Conservation (phyloP, 30 jellyfish, hydroid and myxozoan species). For the Hydra vulgaris region DNA sequence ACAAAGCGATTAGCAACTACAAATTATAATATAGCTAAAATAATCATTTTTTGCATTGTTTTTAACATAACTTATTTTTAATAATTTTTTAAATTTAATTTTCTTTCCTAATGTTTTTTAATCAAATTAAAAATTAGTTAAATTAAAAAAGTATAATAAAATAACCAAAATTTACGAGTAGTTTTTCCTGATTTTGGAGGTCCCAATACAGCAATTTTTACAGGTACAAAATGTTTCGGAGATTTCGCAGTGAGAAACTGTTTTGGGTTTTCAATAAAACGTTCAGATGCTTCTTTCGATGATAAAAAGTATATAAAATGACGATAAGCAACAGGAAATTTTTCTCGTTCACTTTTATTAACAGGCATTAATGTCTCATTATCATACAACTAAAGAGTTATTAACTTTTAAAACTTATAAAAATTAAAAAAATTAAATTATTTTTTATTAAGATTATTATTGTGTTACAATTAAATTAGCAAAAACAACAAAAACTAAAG, state of each 20-base stretch:
- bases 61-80: too few relatives aligned
- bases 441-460: too few relatives aligned
- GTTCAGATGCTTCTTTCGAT: constrained; percentile 55
- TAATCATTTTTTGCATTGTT: neutral
- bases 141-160: too few relatives aligned
- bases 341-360: constrained; percentile 23
- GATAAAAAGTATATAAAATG: constrained; percentile 69
- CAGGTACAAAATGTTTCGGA: constrained; percentile 78
- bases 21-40: neutral
- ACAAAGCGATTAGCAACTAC: constrained; percentile 78
- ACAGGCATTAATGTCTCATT: constrained; percentile 61
- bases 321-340: constrained; percentile 74
- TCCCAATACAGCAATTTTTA: constrained; percentile 66
- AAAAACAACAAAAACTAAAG: too few relatives aligned
- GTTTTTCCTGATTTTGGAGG: constrained; percentile 98
- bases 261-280: constrained; percentile 63
- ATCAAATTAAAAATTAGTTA: too few relatives aligned
- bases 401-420: neutral
- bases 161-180: constrained; percentile 32
- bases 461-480: too few relatives aligned
- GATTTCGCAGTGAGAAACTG: constrained; percentile 52
- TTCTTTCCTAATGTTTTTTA: too few relatives aligned
- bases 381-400: constrained; percentile 46
- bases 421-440: neutral
- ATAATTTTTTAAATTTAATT: too few relatives aligned